Conservation (phyloP, 1,140 invertebrate genomes). For the Drosophila athabasca region DNA sequence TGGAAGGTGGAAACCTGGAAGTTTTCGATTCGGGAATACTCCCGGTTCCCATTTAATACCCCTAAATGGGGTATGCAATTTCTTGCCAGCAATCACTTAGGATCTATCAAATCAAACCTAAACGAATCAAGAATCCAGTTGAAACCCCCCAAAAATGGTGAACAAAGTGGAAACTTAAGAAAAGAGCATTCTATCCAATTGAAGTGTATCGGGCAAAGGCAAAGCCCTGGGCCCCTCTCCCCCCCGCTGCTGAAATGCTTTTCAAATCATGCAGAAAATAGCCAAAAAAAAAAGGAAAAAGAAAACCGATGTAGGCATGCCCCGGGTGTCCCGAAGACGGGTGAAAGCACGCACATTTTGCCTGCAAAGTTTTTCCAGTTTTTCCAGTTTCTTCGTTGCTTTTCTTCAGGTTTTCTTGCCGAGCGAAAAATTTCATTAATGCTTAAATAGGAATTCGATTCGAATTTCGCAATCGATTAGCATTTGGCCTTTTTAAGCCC, state of each 20-base stretch:
- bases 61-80: too few species aligned
- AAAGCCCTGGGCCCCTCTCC: too few species aligned
- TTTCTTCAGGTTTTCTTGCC: not conserved
- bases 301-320: constrained; percentile 22
- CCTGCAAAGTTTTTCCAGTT: not conserved
- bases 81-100: too few species aligned
- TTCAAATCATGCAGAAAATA: constrained; percentile 61
- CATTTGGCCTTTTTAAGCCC: constrained; percentile 22
- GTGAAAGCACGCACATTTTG: constrained; percentile 40
- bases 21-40: too few species aligned
- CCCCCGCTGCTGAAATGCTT: constrained; percentile 37
- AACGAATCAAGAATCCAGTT: too few species aligned
- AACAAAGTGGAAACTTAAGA: too few species aligned
- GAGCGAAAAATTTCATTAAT: constrained; percentile 60
- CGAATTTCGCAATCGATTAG: constrained; percentile 59
- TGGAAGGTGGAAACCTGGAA: too few species aligned
- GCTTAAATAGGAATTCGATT: constrained; percentile 66
- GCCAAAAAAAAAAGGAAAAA: constrained; percentile 44
- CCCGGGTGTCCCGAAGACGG: constrained; percentile 9
- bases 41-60: too few species aligned
- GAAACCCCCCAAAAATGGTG: too few species aligned
- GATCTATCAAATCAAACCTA: too few species aligned
- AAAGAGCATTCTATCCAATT: too few species aligned
- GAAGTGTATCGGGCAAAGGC: constrained; percentile 25
- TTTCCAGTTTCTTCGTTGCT: not conserved